Base-by-base conservation (phyloP, 92 coral and sea anemone species). In the Palythoa caribaeorum region DNA sequence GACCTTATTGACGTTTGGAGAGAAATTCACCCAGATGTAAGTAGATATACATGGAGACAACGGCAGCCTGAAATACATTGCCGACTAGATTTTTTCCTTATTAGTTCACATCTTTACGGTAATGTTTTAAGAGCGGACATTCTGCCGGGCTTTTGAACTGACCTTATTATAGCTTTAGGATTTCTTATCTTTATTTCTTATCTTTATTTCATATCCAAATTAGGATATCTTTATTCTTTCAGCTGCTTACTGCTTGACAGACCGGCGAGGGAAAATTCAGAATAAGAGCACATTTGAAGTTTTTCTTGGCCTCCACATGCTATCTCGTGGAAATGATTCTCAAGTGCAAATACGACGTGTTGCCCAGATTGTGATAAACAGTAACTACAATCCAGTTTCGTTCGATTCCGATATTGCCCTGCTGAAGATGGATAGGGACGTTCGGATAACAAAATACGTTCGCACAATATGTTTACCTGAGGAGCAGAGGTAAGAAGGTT, bases 241-340 rank as follows among this genome's bases (percentile, higher is more conserved):
- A 96, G 99, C 99, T 83, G 99, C 99, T 44, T 98, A 96, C 87
- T 96, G 99, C 71, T 94, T 96, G 15, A 92, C 81, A 3, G 73
- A 51, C 88, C 90, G 84, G 48, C 36, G 55, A 9, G 98, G 90
- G 28, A 79, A 65, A 1, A 88, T 92, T 17, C 76, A 68, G 3
- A 79, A 92, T 69, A 38, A 84, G 13, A 84, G 38, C n/a, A 59
- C 83, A 12, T 86, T 95, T 53, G 81, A 91, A 73, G 78, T 95
- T 36, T 75, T 91, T 17, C 89, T 96, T 51, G 99, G 99, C 1
- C 98, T 96, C 13, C 94, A 91, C 85, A 70, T 79, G 70, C 88
- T 90, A 69, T 77, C 91, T 11, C 92, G 71, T 71, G 39, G 79
- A 9, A 86, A 96, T 90, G 97, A 92, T 39, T 83, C 88, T 3